phyloP scores from a whole-genome alignment of 2,888 invertebrate genomes.

The Megamerina dolium region DNA sequence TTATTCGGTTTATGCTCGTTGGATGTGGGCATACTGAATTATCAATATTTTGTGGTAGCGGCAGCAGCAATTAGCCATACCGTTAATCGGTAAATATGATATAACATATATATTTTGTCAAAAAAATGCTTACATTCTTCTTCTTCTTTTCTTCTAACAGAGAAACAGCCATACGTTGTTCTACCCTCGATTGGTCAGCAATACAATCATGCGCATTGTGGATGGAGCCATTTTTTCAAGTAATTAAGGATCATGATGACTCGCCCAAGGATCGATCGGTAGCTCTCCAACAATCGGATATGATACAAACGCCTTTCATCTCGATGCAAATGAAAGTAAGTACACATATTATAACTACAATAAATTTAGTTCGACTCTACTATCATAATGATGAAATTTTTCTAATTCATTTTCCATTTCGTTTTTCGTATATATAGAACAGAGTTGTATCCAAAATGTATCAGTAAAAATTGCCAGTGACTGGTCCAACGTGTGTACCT shows the following conservation, averaged over 20 bases:
- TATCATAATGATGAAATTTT: no score
- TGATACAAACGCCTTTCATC: constrained; percentile 77
- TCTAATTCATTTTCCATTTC: no score
- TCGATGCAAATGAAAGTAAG: constrained; percentile 74
- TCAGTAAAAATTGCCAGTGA: constrained; percentile 47
- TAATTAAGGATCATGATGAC: constrained; percentile 54
- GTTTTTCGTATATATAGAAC: no score
- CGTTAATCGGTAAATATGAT: constrained; percentile 57
- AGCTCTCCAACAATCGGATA: constrained; percentile 66
- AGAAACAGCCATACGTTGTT: constrained; percentile 68
- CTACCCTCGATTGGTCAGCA: constrained; percentile 71
- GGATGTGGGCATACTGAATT: constrained; percentile 77
- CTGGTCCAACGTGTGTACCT: no score
- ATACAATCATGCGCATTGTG: constrained; percentile 72
- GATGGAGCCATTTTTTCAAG: constrained; percentile 72
- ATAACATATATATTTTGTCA: no score
- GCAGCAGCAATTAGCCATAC: constrained; percentile 86
- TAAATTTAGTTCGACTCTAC: no score
- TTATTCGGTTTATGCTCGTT: constrained; percentile 84
- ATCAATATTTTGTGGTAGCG: constrained; percentile 80
- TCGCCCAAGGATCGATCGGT: no score
- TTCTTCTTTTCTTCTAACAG: constrained; percentile 32
- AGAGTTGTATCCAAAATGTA: constrained; percentile 41
- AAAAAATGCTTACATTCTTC: constrained; percentile 18
- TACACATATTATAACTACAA: no score